Evolutionary conservation across 2,888 invertebrate genomes (phyloP).

Genomic region (Meiosimyza decipiens): DNA sequence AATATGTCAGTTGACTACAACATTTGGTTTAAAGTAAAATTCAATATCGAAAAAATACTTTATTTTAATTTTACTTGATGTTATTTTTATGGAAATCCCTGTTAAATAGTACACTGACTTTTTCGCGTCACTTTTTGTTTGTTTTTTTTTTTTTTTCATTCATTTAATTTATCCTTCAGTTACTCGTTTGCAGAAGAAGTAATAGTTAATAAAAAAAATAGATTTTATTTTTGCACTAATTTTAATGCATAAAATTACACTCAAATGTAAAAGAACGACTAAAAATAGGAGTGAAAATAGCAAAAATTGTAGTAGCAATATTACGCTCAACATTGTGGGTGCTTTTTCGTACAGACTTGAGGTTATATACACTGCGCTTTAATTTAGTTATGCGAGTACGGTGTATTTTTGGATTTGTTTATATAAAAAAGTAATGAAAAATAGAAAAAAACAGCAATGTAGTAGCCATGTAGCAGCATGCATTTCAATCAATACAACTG

Average conservation of each 20-base stretch:
- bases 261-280: neutral
- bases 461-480: neutral
- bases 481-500: neutral
- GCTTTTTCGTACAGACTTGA: neutral
- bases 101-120: neutral
- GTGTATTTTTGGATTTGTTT: neutral
- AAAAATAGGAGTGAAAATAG: neutral
- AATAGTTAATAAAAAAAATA: no score
- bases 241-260: slow-evolving; percentile 17
- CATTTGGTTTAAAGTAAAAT: neutral
- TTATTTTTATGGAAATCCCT: no score
- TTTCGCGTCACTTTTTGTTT: neutral
- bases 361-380: neutral
- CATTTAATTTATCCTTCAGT: neutral
- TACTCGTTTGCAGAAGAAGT: neutral
- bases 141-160: neutral
- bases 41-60: neutral
- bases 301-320: neutral
- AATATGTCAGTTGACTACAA: neutral
- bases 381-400: neutral
- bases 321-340: neutral
- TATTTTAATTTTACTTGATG: no score
- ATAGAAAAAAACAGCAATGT: neutral
- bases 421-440: neutral
- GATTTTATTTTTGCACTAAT: neutral